Percentiles rank a stretch among this genome's conserved stretches.
These are phyloP conservation scores for Lateolabrax maculatus DNA, from an alignment of 2,797 vertebrate genomes.

Conservation along the genomic window DNA sequence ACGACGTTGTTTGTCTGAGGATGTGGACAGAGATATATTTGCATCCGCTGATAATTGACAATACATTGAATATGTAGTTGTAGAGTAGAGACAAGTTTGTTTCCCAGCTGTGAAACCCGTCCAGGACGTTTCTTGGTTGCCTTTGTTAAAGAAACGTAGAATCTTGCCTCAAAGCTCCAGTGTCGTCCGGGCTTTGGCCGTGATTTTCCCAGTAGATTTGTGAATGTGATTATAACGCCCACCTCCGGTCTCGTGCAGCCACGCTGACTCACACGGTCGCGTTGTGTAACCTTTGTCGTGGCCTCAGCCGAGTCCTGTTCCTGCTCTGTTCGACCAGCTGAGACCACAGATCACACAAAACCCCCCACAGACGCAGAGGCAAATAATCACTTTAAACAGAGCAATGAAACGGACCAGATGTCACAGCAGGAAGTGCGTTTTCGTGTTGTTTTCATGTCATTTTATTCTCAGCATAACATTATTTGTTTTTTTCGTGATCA, in stretches of 20 bases:
- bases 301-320: constrained; percentile 21
- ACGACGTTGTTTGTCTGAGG: too few relatives aligned
- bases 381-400: neutral
- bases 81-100: too few relatives aligned
- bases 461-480: neutral
- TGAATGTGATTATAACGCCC: neutral
- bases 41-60: too few relatives aligned
- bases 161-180: too few relatives aligned
- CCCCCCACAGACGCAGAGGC: neutral
- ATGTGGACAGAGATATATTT: too few relatives aligned
- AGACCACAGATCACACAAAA: neutral
- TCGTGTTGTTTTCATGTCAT: neutral
- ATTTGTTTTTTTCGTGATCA: neutral
- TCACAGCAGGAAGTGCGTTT: neutral
- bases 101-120: too few relatives aligned
- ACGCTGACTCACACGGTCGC: constrained; percentile 17
- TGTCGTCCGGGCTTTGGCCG: too few relatives aligned
- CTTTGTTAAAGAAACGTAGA: too few relatives aligned
- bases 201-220: neutral
- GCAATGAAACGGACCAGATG: neutral
- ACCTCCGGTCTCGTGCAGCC: neutral
- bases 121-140: too few relatives aligned
- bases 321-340: constrained; percentile 9
- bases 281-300: constrained; percentile 42
- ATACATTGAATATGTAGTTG: too few relatives aligned